Conservation (phyloP, 1,140 invertebrate genomes). For the Tetragonula clypearis region DNA sequence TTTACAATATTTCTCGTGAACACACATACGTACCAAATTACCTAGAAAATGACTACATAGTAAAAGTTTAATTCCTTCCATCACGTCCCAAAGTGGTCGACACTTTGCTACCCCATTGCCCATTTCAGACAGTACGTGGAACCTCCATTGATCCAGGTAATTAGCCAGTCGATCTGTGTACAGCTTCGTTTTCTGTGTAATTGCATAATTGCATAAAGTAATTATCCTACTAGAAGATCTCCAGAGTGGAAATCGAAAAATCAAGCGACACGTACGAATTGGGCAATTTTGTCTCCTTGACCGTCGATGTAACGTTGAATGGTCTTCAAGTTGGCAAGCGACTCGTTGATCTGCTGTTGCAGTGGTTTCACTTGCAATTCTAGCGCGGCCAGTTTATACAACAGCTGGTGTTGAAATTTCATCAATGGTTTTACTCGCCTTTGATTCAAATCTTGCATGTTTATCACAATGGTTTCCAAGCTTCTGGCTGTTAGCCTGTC, state of each 20-base stretch:
- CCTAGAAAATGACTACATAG: slow-evolving; percentile 88
- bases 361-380: slow-evolving; percentile 88
- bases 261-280: slow-evolving; percentile 79
- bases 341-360: slow-evolving; percentile 86
- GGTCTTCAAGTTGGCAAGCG: slow-evolving; percentile 87
- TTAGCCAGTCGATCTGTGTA: slow-evolving; percentile 84
- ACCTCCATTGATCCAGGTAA: slow-evolving; percentile 86
- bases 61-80: slow-evolving; percentile 84
- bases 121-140: slow-evolving; percentile 85
- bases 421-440: slow-evolving; percentile 86
- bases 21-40: slow-evolving; percentile 82
- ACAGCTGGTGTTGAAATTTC: slow-evolving; percentile 86
- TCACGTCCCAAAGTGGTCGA: slow-evolving; percentile 87
- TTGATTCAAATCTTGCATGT: slow-evolving; percentile 85
- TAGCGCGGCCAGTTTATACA: slow-evolving; percentile 88
- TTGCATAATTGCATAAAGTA: neutral
- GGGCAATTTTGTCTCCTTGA: slow-evolving; percentile 87
- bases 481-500: slow-evolving; percentile 86
- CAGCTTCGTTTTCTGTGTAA: slow-evolving; percentile 83
- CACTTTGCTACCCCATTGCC: slow-evolving; percentile 86
- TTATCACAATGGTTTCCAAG: slow-evolving; percentile 85
- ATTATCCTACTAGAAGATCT: neutral
- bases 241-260: neutral
- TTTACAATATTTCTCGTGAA: neutral
- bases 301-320: slow-evolving; percentile 89